These are phyloP conservation scores for Drosophila acutilabella DNA, from an alignment of 2,888 invertebrate genomes.

Conservation along the genomic window DNA sequence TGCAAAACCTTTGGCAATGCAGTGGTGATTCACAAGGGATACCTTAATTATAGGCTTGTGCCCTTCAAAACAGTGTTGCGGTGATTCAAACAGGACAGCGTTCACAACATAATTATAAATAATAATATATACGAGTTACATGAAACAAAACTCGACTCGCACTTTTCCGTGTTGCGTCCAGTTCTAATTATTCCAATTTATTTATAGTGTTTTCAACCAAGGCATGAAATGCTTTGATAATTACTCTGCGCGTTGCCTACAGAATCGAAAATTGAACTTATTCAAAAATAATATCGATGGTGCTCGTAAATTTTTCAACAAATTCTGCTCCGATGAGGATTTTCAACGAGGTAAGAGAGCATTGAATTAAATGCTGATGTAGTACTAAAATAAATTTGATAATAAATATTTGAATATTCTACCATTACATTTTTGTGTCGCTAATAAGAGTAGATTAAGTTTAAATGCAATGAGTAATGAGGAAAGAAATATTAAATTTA, in stretches of 20 bases:
- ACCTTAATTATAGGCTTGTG: neutral
- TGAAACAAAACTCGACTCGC: neutral
- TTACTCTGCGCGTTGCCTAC: constrained; percentile 82
- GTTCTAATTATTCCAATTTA: constrained; percentile 19
- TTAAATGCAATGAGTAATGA: too few species aligned
- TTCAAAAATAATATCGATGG: constrained; percentile 84
- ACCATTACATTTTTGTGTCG: too few species aligned
- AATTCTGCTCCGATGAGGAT: constrained; percentile 82
- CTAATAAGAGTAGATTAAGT: too few species aligned
- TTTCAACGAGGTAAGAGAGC: constrained; percentile 82
- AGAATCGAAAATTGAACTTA: constrained; percentile 72
- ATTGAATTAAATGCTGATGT: neutral
- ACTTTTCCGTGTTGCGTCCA: neutral
- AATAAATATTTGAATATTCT: too few species aligned
- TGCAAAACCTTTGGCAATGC: neutral
- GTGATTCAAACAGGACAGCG: neutral
- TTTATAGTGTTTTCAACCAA: constrained; percentile 82
- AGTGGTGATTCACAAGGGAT: neutral
- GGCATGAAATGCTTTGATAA: constrained; percentile 84
- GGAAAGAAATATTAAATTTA: too few species aligned
- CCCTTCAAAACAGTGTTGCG: neutral
- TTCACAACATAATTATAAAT: constrained; percentile 7
- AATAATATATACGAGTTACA: neutral
- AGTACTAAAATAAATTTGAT: too few species aligned
- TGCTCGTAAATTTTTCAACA: constrained; percentile 82